A percentile compares a stretch with the other conserved stretches of the same genome.
These are phyloP conservation scores for Atrichornis clamosus DNA, from an alignment of 2,113 vertebrate species.

Conservation along the genomic window DNA sequence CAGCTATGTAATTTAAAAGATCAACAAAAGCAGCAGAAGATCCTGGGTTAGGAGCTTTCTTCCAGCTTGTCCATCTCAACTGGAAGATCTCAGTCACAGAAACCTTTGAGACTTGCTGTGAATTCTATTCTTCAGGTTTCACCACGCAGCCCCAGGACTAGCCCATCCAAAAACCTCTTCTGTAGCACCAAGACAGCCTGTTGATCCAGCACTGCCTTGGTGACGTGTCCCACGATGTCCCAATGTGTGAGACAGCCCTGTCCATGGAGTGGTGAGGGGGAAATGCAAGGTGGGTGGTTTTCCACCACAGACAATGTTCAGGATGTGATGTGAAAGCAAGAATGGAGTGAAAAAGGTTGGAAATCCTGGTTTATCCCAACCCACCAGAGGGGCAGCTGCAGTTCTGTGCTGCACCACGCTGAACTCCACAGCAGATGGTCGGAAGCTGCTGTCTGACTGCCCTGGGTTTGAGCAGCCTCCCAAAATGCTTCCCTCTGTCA, in stretches of 20 bases:
- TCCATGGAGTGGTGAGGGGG: background rate
- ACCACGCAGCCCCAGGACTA: rapidly evolving
- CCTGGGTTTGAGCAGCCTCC: background rate
- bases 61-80: background rate
- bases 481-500: background rate
- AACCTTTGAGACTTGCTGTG: background rate
- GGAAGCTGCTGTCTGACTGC: background rate
- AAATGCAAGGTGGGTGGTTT: background rate
- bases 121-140: background rate
- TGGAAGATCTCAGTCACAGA: background rate
- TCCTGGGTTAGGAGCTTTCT: background rate
- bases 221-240: background rate
- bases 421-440: background rate
- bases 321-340: background rate
- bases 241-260: background rate
- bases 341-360: background rate
- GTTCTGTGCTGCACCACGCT: background rate
- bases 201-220: background rate
- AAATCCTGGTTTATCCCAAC: background rate
- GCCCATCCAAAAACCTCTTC: background rate
- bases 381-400: background rate
- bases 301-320: rapidly evolving
- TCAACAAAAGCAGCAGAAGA: background rate
- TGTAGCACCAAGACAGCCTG: background rate
- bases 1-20: background rate